These are phyloP conservation scores for Meles meles DNA, from an alignment of 2,113 vertebrate genomes.

Conservation along the genomic window DNA sequence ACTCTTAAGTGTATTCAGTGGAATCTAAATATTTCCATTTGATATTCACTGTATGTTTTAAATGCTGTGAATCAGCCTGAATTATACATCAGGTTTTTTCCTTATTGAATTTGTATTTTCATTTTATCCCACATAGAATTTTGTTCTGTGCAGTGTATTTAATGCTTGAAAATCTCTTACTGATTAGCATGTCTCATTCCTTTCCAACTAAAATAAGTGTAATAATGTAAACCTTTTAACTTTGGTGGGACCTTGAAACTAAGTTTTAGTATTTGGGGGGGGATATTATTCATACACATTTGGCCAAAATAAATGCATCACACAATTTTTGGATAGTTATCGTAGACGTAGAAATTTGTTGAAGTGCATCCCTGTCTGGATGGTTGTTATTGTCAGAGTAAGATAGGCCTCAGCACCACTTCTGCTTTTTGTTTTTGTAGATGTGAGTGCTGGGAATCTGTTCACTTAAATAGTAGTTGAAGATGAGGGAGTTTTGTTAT, in stretches of 20 bases:
- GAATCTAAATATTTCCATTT: not conserved
- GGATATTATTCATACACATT: not conserved
- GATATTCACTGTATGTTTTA: not conserved
- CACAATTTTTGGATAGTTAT: not conserved
- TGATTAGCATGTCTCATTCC: not conserved
- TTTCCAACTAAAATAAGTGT: not conserved
- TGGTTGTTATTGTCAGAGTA: not conserved
- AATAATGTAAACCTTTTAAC: not conserved
- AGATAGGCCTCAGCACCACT: not conserved
- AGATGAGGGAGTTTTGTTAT: not conserved
- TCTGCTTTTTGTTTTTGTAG: not conserved
- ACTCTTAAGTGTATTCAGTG: not conserved
- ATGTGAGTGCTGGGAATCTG: not conserved
- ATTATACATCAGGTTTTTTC: not conserved
- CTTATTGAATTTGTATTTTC: not conserved
- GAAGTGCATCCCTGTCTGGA: not conserved
- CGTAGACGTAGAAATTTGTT: not conserved
- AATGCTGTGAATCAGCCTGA: not conserved
- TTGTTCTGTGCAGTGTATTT: not conserved
- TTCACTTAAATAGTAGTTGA: not conserved
- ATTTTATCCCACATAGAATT: not conserved
- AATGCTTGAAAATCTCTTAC: not conserved
- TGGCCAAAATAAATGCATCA: not conserved
- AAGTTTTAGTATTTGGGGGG: not conserved
- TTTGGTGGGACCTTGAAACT: constrained; percentile 15